phyloP scores from a whole-genome alignment of 2,888 invertebrate species.

The Crematogaster levior region DNA sequence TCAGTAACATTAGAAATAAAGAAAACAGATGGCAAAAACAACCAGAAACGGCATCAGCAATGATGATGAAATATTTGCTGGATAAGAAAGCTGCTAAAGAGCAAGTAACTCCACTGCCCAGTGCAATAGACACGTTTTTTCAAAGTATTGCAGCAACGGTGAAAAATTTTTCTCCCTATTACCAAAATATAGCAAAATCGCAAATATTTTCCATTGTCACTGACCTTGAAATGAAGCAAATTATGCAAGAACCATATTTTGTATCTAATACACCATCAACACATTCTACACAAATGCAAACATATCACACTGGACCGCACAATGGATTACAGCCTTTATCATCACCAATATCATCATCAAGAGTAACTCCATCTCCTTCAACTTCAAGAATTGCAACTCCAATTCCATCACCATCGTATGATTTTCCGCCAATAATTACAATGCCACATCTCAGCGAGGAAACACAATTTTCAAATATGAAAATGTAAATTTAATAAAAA shows the following conservation, averaged over 20 bases:
- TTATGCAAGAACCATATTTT: constrained; percentile 38
- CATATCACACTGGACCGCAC: too few species aligned
- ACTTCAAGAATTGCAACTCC: too few species aligned
- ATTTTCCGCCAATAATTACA: too few species aligned
- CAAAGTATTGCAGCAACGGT: constrained; percentile 23
- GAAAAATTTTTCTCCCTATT: constrained; percentile 49
- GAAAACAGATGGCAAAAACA: not conserved
- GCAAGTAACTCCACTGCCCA: not conserved
- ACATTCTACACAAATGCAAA: too few species aligned
- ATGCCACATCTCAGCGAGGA: too few species aligned
- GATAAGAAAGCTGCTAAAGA: not conserved
- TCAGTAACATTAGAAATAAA: not conserved
- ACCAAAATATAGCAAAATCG: constrained; percentile 56
- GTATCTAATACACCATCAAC: not conserved
- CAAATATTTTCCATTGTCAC: constrained; percentile 48
- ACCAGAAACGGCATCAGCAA: constrained; percentile 8
- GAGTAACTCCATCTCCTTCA: too few species aligned
- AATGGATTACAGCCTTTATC: too few species aligned
- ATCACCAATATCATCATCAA: too few species aligned
- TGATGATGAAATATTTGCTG: not conserved
- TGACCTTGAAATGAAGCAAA: constrained; percentile 47
- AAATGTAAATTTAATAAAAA: too few species aligned
- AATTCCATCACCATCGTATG: too few species aligned
- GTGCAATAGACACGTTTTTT: not conserved
- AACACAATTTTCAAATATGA: too few species aligned